Conservation (phyloP, 2,888 invertebrate species). For the Tipula vernalis region DNA sequence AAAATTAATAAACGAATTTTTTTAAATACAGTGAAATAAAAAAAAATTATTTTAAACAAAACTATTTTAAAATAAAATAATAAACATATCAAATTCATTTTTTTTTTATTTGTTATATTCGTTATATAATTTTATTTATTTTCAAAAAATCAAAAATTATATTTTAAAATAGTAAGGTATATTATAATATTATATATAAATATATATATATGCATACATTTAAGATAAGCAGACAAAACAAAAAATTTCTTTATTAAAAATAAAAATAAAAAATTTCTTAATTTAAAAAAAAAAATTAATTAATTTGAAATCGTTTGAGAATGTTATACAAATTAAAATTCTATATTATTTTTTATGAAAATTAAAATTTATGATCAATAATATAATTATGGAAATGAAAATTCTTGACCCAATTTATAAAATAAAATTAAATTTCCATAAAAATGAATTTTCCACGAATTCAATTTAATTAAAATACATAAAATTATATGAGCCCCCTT, state of each 20-base stretch:
- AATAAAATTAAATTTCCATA: not conserved
- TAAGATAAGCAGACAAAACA: not conserved
- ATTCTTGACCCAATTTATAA: not conserved
- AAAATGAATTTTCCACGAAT: not conserved
- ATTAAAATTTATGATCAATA: not conserved
- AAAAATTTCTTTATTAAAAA: not conserved
- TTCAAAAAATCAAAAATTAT: not conserved
- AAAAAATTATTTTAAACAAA: not conserved
- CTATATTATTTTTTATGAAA: not conserved
- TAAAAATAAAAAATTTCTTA: not conserved
- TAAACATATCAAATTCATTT: not conserved
- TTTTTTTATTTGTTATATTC: not conserved
- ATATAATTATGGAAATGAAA: not conserved
- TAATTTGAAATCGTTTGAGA: not conserved
- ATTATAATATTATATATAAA: not conserved
- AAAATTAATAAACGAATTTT: not conserved
- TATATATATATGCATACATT: not conserved
- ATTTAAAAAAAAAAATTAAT: not conserved
- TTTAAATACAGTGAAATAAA: not conserved
- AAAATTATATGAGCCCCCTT: slow-evolving; percentile 4
- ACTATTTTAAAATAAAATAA: not conserved
- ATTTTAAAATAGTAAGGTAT: not conserved
- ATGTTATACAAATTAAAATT: not conserved
- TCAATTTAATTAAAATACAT: not conserved
- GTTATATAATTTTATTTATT: not conserved